Evolutionary conservation across 2,797 vertebrate species (phyloP).

Genomic region (Meda fulgida): DNA sequence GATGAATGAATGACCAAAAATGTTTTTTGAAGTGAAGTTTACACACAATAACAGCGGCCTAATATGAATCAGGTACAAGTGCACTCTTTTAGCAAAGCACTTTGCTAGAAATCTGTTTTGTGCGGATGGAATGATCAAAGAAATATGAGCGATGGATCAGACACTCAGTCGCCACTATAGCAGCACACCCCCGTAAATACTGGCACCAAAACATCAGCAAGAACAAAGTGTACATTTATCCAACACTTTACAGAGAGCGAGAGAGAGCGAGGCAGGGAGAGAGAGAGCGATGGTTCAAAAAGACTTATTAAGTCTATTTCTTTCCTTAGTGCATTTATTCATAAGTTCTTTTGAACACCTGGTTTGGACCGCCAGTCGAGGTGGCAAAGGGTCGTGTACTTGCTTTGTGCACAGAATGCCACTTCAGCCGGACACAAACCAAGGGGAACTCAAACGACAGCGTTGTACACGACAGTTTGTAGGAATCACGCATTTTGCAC

Average conservation of each 20-base stretch:
- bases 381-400: constrained; percentile 12
- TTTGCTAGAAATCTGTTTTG: constrained; percentile 61
- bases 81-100: constrained; percentile 52
- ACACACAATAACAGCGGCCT: constrained; percentile 20
- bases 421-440: constrained; percentile 20
- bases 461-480: constrained; percentile 45
- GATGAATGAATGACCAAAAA: constrained; percentile 40
- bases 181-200: constrained; percentile 56
- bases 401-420: constrained; percentile 15
- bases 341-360: constrained; percentile 45
- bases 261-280: constrained; percentile 20
- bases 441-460: constrained; percentile 16
- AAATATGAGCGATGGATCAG: constrained; percentile 62
- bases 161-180: constrained; percentile 61
- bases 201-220: constrained; percentile 55
- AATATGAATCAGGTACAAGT: constrained; percentile 42
- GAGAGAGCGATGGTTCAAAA: constrained; percentile 14
- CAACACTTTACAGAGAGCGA: constrained; percentile 51
- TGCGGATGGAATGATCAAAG: constrained; percentile 67
- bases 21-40: constrained; percentile 34
- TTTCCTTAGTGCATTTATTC: too few relatives aligned
- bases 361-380: constrained; percentile 16
- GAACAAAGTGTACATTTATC: constrained; percentile 64
- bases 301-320: constrained; percentile 5
- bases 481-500: constrained; percentile 72